phyloP scores from a whole-genome alignment of 2,113 vertebrate genomes.

The Eidolon helvum region DNA sequence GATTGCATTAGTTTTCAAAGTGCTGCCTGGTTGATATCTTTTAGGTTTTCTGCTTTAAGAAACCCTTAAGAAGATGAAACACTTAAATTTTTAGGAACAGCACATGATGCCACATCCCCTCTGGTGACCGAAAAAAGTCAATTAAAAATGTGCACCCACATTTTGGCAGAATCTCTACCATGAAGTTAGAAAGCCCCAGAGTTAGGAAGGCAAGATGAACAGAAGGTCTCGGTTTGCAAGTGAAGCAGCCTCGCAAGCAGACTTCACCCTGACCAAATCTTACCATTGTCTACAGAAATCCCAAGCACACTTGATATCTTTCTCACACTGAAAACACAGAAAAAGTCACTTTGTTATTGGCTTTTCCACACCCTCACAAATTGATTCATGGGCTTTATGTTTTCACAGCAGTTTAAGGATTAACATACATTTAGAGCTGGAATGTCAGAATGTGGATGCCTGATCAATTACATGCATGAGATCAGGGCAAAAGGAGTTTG shows the following conservation, averaged over 20 bases:
- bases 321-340: constrained; percentile 99
- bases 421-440: constrained; percentile 39
- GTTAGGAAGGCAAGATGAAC: constrained; percentile 82
- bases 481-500: neutral
- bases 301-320: constrained; percentile 99
- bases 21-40: neutral
- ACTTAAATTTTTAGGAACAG: neutral
- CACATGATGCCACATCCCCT: neutral
- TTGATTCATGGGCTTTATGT: constrained; percentile 79
- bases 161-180: constrained; percentile 24
- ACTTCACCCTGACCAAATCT: constrained; percentile 90
- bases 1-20: neutral
- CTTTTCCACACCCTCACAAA: constrained; percentile 82
- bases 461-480: constrained; percentile 56
- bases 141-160: neutral
- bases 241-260: constrained; percentile 83
- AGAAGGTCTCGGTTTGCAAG: constrained; percentile 77
- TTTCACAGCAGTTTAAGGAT: constrained; percentile 63
- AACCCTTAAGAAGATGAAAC: neutral
- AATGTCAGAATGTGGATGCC: constrained; percentile 82
- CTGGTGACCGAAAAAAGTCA: neutral
- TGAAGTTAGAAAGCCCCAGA: constrained; percentile 81
- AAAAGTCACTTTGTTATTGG: constrained; percentile 94
- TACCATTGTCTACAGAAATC: constrained; percentile 99
- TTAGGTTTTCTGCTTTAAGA: constrained; percentile 56